A percentile compares a stretch with the other conserved stretches of the same genome.
phyloP scores from a whole-genome alignment of 2,797 vertebrate species.

The Clamator glandarius region DNA sequence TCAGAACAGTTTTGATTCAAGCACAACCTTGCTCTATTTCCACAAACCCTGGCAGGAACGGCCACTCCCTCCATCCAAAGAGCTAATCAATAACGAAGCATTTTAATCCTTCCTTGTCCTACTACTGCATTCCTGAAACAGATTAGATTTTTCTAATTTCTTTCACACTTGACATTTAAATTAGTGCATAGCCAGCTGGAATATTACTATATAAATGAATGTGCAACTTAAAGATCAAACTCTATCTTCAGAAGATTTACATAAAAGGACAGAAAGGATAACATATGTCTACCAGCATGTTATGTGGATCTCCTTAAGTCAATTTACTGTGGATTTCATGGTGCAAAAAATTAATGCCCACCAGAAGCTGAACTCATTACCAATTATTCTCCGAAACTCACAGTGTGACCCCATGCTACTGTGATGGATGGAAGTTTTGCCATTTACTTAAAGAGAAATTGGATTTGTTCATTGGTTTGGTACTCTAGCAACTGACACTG shows the following conservation, averaged over 20 bases:
- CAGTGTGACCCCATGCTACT: background rate
- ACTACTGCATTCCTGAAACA: background rate
- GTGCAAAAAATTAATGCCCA: slow-evolving; percentile 26
- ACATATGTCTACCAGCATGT: slow-evolving; percentile 49
- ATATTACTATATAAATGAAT: slow-evolving; percentile 48
- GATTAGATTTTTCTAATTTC: slow-evolving; percentile 41
- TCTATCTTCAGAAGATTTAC: slow-evolving; percentile 44
- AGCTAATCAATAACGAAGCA: background rate
- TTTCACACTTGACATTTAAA: slow-evolving; percentile 43
- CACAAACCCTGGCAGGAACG: background rate
- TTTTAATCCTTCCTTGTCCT: slow-evolving; percentile 19
- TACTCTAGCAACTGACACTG: background rate
- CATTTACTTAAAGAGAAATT: background rate
- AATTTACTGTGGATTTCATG: slow-evolving; percentile 30
- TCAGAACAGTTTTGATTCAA: background rate
- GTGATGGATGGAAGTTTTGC: background rate
- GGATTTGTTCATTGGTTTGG: background rate
- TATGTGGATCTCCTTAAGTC: slow-evolving; percentile 2
- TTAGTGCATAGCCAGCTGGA: background rate
- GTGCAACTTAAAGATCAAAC: slow-evolving; percentile 41
- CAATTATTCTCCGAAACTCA: slow-evolving; percentile 5
- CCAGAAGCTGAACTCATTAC: slow-evolving; percentile 15
- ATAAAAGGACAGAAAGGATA: slow-evolving; percentile 41
- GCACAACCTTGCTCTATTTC: background rate
- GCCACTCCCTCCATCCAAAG: background rate